phyloP scores from a whole-genome alignment of 1,140 invertebrate species.

The Platyscapa corneri region DNA sequence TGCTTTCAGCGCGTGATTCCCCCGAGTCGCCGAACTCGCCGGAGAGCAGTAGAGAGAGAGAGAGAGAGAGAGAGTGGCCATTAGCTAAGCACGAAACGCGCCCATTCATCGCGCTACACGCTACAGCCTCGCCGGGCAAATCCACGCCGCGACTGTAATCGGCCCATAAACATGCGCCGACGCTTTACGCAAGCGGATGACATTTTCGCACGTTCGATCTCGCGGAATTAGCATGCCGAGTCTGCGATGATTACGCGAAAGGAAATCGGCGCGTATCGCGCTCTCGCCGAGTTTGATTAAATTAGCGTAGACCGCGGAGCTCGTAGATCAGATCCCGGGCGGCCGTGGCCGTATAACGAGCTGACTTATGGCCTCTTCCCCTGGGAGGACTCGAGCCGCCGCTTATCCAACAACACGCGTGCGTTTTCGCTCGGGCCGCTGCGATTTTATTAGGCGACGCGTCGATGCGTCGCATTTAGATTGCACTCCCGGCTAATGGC shows the following conservation, averaged over 20 bases:
- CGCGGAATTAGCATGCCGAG: constrained; percentile 35
- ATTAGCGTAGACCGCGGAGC: background rate
- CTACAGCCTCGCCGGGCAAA: background rate
- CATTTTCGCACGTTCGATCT: constrained; percentile 51
- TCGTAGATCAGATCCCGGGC: too few species aligned
- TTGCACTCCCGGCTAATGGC: too few species aligned
- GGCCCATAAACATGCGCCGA: background rate
- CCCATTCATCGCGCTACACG: constrained; percentile 33
- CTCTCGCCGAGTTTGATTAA: constrained; percentile 1
- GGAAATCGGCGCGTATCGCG: background rate
- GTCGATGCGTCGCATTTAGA: too few species aligned
- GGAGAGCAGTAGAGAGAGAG: background rate
- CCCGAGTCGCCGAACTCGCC: too few species aligned
- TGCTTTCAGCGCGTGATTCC: background rate
- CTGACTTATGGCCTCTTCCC: too few species aligned
- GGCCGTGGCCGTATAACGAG: too few species aligned
- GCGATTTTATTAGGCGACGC: too few species aligned
- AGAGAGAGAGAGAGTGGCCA: background rate
- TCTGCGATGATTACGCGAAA: background rate
- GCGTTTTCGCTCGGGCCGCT: background rate
- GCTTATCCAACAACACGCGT: background rate
- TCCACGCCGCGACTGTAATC: background rate
- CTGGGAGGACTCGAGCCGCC: background rate
- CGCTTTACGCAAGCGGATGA: constrained; percentile 45
- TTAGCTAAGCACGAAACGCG: constrained; percentile 28